Base-by-base conservation (phyloP, 2,113 vertebrate genomes). In the Myotis lucifugus region DNA sequence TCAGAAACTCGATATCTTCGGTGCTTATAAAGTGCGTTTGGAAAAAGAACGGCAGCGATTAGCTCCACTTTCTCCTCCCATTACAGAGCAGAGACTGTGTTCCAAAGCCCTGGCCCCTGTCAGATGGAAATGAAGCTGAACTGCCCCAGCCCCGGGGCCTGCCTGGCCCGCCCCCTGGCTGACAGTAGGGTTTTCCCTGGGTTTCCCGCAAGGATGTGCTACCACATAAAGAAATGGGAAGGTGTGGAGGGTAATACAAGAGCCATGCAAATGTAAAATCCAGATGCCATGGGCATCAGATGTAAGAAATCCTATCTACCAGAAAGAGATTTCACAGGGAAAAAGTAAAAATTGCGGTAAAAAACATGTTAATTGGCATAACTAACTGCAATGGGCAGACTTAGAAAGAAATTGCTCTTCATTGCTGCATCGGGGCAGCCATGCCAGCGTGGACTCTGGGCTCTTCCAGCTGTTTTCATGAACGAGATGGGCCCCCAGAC, bases 401-500 rank as follows among this genome's bases (percentile, higher is more conserved):
- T 4, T 3, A 18, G 23, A 50, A n/a, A 29, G 40, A 48, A 34
- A 25, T 4, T 27, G 18, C n/a, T 59, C 21, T 21, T 14, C 2
- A 1, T 3, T 3, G 56, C 34, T 5, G 29, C 1, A 0, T 21
- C 90, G 34, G 83, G 73, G 37, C 61, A 11, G 19, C 1, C 4
- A 2, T 7, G 27, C 70, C 32, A 54, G 42, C 0, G 0, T 3
- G 48, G 69, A 72, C 42, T 12, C 50, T 0, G 0, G 15, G 52
- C 15, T 78, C 73, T 59, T 37, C 29, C 23, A 7, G 52, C 59
- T 59, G 37, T 42, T 54, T 48, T 40, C 18, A 0, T 18, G 72
- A 61, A 46, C 0, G 6, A 50, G 59, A 8, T 34, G 66, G 23
- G 37, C 11, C 34, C 32, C 23, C 34, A 46, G 50, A 14, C 8